Percentiles rank a stretch among this genome's conserved stretches.
These are phyloP conservation scores for Pithys albifrons DNA, from an alignment of 2,113 vertebrate genomes.

Conservation along the genomic window DNA sequence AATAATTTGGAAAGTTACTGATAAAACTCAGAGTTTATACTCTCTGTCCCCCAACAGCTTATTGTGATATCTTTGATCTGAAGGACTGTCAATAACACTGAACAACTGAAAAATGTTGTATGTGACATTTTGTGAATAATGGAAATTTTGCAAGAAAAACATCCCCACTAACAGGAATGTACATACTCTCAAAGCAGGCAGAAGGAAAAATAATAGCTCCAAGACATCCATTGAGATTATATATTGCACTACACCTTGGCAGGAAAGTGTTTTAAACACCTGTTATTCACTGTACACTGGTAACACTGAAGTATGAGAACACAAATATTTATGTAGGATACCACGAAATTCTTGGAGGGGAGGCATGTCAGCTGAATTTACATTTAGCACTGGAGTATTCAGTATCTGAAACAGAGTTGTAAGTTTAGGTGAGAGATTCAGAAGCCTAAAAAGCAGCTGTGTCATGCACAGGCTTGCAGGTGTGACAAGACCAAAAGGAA, in stretches of 20 bases:
- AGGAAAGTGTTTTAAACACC: not conserved
- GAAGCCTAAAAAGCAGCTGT: not conserved
- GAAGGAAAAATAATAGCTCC: not conserved
- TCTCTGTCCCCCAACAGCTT: rapidly evolving
- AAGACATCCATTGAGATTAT: not conserved
- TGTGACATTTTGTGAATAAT: not conserved
- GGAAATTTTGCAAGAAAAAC: not conserved
- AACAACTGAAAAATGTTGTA: not conserved
- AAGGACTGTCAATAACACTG: not conserved
- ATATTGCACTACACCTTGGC: not conserved
- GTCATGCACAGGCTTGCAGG: not conserved
- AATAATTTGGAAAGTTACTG: not conserved
- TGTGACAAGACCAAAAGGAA: not conserved
- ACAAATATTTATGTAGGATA: not conserved
- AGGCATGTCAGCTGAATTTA: not conserved
- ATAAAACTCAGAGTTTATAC: not conserved
- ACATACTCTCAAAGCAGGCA: not conserved
- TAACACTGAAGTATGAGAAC: not conserved
- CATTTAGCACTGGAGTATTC: not conserved
- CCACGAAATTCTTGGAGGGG: not conserved
- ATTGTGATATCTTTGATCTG: not conserved
- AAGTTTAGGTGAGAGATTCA: not conserved
- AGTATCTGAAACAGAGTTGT: not conserved
- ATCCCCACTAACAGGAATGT: not conserved
- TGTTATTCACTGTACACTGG: not conserved